Base-by-base conservation (phyloP, 1,140 invertebrate species). In the Oncopodura yosiiana region DNA sequence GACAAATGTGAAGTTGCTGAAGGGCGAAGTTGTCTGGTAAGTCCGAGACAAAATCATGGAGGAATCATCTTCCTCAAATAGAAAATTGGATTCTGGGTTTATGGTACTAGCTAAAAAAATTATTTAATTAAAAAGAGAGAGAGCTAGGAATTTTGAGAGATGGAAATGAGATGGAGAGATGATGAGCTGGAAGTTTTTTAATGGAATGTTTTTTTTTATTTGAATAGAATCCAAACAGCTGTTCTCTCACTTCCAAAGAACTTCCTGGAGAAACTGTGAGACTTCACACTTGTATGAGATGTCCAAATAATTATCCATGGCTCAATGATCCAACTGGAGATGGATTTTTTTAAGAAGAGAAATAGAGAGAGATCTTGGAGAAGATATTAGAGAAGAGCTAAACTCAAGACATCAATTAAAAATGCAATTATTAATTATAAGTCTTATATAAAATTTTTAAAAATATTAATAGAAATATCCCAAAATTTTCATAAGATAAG, bases 241-340 rank as follows among this genome's bases (percentile, higher is more conserved):
- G 90, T 75, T 90, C 88, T 67, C 75, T 94, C 11, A 90, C 85
- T 37, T 87, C 86, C 60, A 90, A 92, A 71, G 88, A 93, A 73
- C 81, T 93, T 59, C 87, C 87, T 69, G 88, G 88, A 19, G 88
- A 94, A 72, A 91, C 90, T 46, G 82, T 94, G 68, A 88, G 90
- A 68, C 77, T 94, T 56, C 87, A 93, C 72, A 94, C 90, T 12
- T 94, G 91, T 70, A 80, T 91, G 39, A 78, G 88, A 65, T 94
- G 91, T 73, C 90, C 88, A 36, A 87, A 86, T 70, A 92, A 92
- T 69, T 94, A 93, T 73, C 91, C 91, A 56, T 93, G 89, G 89
- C 70, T 92, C 56, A 90, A 88, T 67, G 90, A 94, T 73, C 87
- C 87, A 19, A 88, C 87, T 65, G 88, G 88, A 66, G 87, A 91